Evolutionary conservation across 2,888 invertebrate species (phyloP).

Genomic region (Dinocampus coccinellae): DNA sequence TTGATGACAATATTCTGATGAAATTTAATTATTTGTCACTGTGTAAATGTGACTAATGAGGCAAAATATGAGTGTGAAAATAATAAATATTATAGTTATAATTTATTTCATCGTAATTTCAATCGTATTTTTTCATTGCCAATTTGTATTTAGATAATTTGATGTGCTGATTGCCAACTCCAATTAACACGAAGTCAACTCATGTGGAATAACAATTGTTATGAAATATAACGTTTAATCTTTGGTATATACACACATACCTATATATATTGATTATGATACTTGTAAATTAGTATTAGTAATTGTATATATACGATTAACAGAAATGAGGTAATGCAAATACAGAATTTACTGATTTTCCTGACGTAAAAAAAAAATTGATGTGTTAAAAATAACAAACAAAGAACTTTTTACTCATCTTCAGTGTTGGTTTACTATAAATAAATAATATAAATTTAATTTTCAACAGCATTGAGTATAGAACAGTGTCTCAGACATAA

Average conservation of each 20-base stretch:
- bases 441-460: not conserved
- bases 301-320: too few species aligned
- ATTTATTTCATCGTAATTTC: not conserved
- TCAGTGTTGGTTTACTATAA: not conserved
- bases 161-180: not conserved
- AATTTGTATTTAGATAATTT: not conserved
- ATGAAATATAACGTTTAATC: not conserved
- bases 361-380: too few species aligned
- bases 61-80: not conserved
- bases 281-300: too few species aligned
- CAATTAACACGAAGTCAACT: not conserved
- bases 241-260: not conserved
- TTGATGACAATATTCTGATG: too few species aligned
- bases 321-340: too few species aligned
- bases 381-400: too few species aligned
- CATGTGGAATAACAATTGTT: not conserved
- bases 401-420: too few species aligned
- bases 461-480: not conserved
- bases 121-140: not conserved
- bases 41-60: too few species aligned
- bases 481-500: slow-evolving; percentile 10
- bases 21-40: too few species aligned
- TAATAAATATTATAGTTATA: not conserved
- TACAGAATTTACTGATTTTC: too few species aligned
- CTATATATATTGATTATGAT: not conserved